Percentiles rank a stretch among this genome's conserved stretches.
phyloP scores from a whole-genome alignment of 2,113 vertebrate genomes.

The Ahaetulla prasina region DNA sequence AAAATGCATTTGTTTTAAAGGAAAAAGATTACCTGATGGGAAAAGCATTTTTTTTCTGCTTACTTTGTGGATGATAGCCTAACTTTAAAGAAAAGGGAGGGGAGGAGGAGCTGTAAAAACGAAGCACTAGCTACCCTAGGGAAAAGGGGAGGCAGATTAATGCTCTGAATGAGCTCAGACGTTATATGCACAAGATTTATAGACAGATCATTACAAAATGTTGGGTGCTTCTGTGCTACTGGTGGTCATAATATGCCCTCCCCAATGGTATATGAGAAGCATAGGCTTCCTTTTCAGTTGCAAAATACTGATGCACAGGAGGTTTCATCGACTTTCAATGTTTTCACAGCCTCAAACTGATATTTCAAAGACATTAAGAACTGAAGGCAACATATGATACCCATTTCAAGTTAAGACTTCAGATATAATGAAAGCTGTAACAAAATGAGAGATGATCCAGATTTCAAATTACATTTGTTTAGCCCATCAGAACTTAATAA shows the following conservation, averaged over 20 bases:
- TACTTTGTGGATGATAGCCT: not conserved
- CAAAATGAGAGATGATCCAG: conserved; percentile 69
- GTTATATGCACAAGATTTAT: not conserved
- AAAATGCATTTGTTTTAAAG: not conserved
- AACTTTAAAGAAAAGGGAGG: not conserved
- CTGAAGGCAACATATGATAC: conserved; percentile 66
- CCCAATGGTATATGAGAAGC: not conserved
- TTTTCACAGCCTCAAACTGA: conserved; percentile 65
- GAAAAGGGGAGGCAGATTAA: not conserved
- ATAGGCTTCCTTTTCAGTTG: not conserved
- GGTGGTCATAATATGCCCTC: not conserved
- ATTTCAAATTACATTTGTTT: conserved; percentile 74
- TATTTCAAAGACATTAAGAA: conserved; percentile 74
- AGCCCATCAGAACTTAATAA: conserved; percentile 69
- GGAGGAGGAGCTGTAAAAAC: not conserved
- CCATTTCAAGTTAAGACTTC: conserved; percentile 67
- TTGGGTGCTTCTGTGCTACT: not conserved
- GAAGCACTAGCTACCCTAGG: not conserved
- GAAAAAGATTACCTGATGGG: not conserved
- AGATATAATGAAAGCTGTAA: conserved; percentile 69
- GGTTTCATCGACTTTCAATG: conserved; percentile 64
- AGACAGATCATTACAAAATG: not conserved
- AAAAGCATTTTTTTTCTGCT: not conserved
- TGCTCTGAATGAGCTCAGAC: not conserved
- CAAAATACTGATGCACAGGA: conserved; percentile 54